Evolutionary conservation across 1,140 invertebrate genomes (phyloP).

Genomic region (Magallana angulata): DNA sequence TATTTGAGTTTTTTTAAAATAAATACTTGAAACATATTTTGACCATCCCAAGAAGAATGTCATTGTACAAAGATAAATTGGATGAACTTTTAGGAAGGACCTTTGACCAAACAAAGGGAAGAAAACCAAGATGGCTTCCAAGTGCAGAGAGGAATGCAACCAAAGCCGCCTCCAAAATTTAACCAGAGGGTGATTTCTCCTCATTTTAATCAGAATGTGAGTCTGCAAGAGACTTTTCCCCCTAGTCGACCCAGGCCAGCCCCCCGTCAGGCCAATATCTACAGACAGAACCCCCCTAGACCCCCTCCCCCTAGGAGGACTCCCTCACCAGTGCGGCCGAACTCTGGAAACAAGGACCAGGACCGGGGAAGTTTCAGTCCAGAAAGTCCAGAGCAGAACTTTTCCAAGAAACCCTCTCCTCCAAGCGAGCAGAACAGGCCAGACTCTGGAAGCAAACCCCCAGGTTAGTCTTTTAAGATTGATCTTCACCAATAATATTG

Average conservation of each 20-base stretch:
- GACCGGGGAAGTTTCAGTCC: conserved; percentile 58
- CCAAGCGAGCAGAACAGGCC: conserved; percentile 62
- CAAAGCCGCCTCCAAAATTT: conserved; percentile 46
- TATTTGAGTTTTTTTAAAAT: too few species aligned
- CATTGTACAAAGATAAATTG: background rate
- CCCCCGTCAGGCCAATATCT: conserved; percentile 56
- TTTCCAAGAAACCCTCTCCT: conserved; percentile 58
- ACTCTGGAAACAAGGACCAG: conserved; percentile 53
- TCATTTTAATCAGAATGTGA: conserved; percentile 50
- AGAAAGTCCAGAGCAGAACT: conserved; percentile 30
- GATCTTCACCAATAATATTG: too few species aligned
- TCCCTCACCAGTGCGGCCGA: conserved; percentile 53
- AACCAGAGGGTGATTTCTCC: conserved; percentile 54
- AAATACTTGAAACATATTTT: too few species aligned
- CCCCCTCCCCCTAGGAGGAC: conserved; percentile 49
- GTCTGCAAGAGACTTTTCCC: conserved; percentile 47
- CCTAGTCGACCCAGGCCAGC: conserved; percentile 58
- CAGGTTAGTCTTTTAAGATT: conserved; percentile 55
- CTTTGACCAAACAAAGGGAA: conserved; percentile 26
- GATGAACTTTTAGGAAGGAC: background rate
- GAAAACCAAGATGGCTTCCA: conserved; percentile 33
- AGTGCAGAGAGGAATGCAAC: conserved; percentile 49
- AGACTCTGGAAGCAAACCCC: conserved; percentile 63
- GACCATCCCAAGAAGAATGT: too few species aligned
- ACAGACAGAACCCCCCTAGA: conserved; percentile 36